Percentiles rank a stretch among this genome's conserved stretches.
Evolutionary conservation across 2,888 invertebrate species (phyloP).

Genomic region (Ennomos erosarius): DNA sequence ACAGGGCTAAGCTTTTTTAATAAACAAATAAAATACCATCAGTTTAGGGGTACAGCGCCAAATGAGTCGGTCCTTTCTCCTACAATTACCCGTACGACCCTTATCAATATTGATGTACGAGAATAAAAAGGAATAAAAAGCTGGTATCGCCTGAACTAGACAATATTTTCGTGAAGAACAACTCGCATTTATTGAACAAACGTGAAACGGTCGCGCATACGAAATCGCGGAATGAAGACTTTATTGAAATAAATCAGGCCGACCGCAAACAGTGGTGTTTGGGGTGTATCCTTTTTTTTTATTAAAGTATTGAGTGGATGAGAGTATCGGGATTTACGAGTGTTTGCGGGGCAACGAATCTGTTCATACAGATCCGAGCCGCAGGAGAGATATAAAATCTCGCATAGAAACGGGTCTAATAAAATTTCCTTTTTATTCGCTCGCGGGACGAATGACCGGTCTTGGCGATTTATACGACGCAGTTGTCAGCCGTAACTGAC

Average conservation of each 20-base stretch:
- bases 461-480: slow-evolving; percentile 49
- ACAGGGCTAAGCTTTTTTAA: slow-evolving; percentile 33
- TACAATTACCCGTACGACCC: slow-evolving; percentile 41
- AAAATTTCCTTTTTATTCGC: slow-evolving; percentile 65
- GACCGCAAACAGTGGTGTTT: slow-evolving; percentile 52
- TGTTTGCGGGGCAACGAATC: slow-evolving; percentile 68
- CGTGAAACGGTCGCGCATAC: slow-evolving; percentile 34
- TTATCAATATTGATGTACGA: slow-evolving; percentile 40
- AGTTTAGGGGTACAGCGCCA: slow-evolving; percentile 28
- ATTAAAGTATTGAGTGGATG: slow-evolving; percentile 64
- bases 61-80: slow-evolving; percentile 36
- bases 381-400: slow-evolving; percentile 66
- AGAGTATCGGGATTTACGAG: slow-evolving; percentile 71
- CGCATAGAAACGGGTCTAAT: slow-evolving; percentile 59
- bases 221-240: slow-evolving; percentile 49
- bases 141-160: slow-evolving; percentile 26
- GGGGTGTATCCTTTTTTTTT: slow-evolving; percentile 50
- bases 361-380: slow-evolving; percentile 58
- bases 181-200: slow-evolving; percentile 30
- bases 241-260: slow-evolving; percentile 71
- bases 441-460: slow-evolving; percentile 48
- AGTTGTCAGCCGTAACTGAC: slow-evolving; percentile 49
- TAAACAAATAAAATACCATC: slow-evolving; percentile 33
- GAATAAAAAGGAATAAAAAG: slow-evolving; percentile 36
- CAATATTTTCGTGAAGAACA: slow-evolving; percentile 34